These are phyloP conservation scores for Drosophila neonasuta DNA, from an alignment of 2,888 invertebrate species.

Conservation along the genomic window DNA sequence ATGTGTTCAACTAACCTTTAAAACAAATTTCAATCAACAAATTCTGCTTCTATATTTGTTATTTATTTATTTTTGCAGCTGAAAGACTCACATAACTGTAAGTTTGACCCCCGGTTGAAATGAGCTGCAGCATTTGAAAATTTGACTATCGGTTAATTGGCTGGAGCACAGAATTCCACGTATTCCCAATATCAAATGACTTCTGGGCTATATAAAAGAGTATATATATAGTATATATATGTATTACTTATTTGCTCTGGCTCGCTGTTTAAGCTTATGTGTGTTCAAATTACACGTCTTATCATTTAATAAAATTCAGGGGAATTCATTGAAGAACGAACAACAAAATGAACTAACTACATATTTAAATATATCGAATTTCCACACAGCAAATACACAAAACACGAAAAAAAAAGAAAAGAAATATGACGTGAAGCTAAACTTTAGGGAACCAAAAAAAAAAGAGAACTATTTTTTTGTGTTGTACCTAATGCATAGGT, in stretches of 20 bases:
- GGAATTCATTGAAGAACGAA: conserved; percentile 65
- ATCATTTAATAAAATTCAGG: conserved; percentile 69
- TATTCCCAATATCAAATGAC: conserved; percentile 68
- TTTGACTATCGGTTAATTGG: conserved; percentile 31
- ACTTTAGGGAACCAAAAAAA: conserved; percentile 8
- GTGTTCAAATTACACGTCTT: conserved; percentile 73
- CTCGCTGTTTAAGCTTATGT: conserved; percentile 48
- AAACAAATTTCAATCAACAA: no score
- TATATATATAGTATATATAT: conserved; percentile 16
- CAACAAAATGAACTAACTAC: conserved; percentile 34
- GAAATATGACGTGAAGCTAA: conserved; percentile 28
- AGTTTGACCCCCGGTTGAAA: conserved; percentile 16
- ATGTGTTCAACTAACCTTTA: no score
- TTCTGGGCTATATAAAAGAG: conserved; percentile 41
- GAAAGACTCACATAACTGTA: not conserved
- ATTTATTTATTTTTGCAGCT: not conserved
- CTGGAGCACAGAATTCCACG: conserved; percentile 50
- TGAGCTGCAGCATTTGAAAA: conserved; percentile 5
- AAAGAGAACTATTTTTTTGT: conserved; percentile 40
- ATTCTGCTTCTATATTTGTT: not conserved
- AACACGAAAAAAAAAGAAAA: not conserved
- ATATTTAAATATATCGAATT: conserved; percentile 73
- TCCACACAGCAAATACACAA: conserved; percentile 45
- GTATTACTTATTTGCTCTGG: conserved; percentile 16
- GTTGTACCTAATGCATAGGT: conserved; percentile 42